Evolutionary conservation across 1,140 invertebrate species (phyloP).

Genomic region (Palaemon carinicauda): DNA sequence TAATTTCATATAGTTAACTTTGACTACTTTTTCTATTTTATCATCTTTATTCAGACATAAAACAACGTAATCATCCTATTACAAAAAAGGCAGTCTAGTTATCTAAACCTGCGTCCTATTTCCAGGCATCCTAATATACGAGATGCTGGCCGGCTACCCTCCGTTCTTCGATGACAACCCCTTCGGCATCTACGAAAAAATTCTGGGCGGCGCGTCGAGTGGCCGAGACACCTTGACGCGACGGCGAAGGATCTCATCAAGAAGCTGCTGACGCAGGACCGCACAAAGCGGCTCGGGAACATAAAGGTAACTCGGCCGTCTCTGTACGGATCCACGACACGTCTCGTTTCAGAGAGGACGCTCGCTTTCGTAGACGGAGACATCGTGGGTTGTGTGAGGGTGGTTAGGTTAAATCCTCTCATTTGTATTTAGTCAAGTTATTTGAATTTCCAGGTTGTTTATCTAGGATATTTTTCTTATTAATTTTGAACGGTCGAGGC

Average conservation of each 20-base stretch:
- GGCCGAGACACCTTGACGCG: constrained; percentile 89
- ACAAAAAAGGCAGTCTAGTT: not conserved
- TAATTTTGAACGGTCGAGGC: too few species aligned
- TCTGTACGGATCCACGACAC: not conserved
- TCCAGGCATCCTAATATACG: constrained; percentile 91
- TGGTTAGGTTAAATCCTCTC: too few species aligned
- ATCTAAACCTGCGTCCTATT: constrained; percentile 53
- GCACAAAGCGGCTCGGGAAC: constrained; percentile 91
- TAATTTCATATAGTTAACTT: too few species aligned
- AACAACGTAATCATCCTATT: too few species aligned
- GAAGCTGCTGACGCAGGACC: constrained; percentile 89
- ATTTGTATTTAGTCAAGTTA: too few species aligned
- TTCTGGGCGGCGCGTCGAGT: constrained; percentile 92
- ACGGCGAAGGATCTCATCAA: constrained; percentile 95
- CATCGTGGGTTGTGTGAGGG: not conserved
- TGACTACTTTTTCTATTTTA: too few species aligned
- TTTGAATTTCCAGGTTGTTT: too few species aligned
- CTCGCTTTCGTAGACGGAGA: not conserved
- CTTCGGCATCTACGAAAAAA: constrained; percentile 96
- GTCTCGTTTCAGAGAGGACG: too few species aligned
- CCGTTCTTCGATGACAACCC: constrained; percentile 96
- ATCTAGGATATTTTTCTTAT: too few species aligned
- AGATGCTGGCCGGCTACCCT: constrained; percentile 93
- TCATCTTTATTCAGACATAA: too few species aligned
- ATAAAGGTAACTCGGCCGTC: constrained; percentile 80